phyloP scores from a whole-genome alignment of 2,113 vertebrate genomes.

The Cebidichthys violaceus region DNA sequence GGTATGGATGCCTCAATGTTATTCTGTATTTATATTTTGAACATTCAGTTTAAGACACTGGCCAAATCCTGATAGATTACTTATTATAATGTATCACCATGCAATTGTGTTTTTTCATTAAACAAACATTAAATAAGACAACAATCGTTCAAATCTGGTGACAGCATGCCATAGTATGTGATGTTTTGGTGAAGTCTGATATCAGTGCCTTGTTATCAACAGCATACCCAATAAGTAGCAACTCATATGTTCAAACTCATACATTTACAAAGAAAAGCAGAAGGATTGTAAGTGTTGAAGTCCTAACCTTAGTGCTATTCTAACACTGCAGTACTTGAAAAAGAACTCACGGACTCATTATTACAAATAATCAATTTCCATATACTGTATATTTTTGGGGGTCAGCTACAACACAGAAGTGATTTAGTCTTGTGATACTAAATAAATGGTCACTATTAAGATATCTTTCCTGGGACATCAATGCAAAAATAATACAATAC shows the following conservation, averaged over 20 bases:
- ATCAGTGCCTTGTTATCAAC: background rate
- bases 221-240: background rate
- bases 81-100: background rate
- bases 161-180: background rate
- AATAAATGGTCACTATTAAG: background rate
- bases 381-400: background rate
- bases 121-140: background rate
- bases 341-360: background rate
- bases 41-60: background rate
- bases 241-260: background rate
- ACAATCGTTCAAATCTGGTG: background rate
- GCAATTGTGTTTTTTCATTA: background rate
- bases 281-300: background rate
- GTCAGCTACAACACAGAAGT: background rate
- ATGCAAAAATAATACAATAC: background rate
- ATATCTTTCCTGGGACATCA: background rate
- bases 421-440: background rate
- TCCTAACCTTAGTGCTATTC: background rate
- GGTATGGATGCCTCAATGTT: background rate
- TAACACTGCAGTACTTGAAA: background rate
- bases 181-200: background rate
- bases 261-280: background rate
- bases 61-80: too few relatives aligned
- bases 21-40: background rate
- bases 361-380: background rate